phyloP scores from a whole-genome alignment of 1,140 invertebrate species.

The Listronotus oregonensis region DNA sequence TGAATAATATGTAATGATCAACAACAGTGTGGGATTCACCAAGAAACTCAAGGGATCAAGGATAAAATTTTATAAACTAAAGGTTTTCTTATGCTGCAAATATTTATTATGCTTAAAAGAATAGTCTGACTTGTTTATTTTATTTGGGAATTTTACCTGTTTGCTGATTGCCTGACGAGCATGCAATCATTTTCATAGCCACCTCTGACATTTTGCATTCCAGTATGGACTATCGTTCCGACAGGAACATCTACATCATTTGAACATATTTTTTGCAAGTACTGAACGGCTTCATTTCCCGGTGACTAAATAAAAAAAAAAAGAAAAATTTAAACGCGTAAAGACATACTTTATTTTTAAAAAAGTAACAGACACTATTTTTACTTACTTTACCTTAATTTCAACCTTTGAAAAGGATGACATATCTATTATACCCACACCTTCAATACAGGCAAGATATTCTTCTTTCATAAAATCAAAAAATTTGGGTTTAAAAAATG shows the following conservation, averaged over 20 bases:
- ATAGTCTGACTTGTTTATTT: too few relatives aligned
- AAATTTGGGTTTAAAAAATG: constrained; percentile 76
- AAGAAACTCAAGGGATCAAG: too few relatives aligned
- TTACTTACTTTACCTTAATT: constrained; percentile 64
- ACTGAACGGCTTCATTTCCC: constrained; percentile 68
- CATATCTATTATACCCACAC: constrained; percentile 83
- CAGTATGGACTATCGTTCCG: constrained; percentile 76
- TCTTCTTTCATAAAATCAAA: constrained; percentile 77
- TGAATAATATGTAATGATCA: too few relatives aligned
- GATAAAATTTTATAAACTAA: too few relatives aligned
- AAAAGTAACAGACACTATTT: not conserved
- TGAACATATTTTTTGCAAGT: constrained; percentile 76
- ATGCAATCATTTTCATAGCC: constrained; percentile 86
- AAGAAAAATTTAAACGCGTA: not conserved
- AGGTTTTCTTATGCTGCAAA: too few relatives aligned
- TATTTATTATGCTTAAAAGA: too few relatives aligned
- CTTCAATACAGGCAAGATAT: constrained; percentile 78
- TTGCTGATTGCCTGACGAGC: constrained; percentile 70
- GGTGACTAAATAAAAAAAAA: constrained; percentile 56
- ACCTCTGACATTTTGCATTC: constrained; percentile 80
- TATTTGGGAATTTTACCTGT: constrained; percentile 57
- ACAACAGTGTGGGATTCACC: too few relatives aligned
- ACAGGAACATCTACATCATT: constrained; percentile 77
- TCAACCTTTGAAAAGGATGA: constrained; percentile 85
- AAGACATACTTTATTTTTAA: not conserved